Evolutionary conservation across 2,797 vertebrate genomes (phyloP), one percentile per base, ranked within the genome.

Genomic region (Chromobotia macracanthus): DNA sequence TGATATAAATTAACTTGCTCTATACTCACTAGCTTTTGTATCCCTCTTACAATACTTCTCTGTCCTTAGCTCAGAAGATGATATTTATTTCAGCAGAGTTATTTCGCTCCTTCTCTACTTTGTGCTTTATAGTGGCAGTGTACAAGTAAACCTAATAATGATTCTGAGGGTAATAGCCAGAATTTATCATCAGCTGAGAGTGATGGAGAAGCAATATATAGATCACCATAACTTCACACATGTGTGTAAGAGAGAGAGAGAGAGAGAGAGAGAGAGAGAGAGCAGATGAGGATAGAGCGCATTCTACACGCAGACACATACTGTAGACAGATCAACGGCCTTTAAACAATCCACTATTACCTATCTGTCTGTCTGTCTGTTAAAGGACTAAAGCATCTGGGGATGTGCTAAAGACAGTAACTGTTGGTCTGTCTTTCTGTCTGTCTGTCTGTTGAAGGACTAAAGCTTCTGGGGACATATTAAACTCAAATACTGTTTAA

Each of bases 61-160:
- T 89, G 88, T 91, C 89, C 88, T 78, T 80, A 86, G 87, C 87
- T 88, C 89, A 91, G 84, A 82, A 0, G 31, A 66, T 77, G 85
- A 88, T 84, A 89, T 85, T 89, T 85, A 84, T 88, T 88, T 80
- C 86, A 83, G 83, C 79, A 89, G 89, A 91, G 91, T 91, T 90
- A 92, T 80, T 84, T 77, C 76, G 78, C 87, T 91, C 88, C 91
- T 90, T 91, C 21, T 66, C 38, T 15, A 91, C 87, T 89, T 88
- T 85, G 84, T 87, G 87, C 79, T 90, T 90, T 87, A 91, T 87
- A 88, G 87, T 90, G 91, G 90, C 88, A 25, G 31, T 90, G 85
- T 89, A 90, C 89, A 84, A 89, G 87, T 90, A 92, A 91, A 93
- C 89, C 82, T 91, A 93, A 93, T 92, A 94, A 91, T 91, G 84